Conservation (phyloP, 2,113 vertebrate species). For the Promerops cafer region DNA sequence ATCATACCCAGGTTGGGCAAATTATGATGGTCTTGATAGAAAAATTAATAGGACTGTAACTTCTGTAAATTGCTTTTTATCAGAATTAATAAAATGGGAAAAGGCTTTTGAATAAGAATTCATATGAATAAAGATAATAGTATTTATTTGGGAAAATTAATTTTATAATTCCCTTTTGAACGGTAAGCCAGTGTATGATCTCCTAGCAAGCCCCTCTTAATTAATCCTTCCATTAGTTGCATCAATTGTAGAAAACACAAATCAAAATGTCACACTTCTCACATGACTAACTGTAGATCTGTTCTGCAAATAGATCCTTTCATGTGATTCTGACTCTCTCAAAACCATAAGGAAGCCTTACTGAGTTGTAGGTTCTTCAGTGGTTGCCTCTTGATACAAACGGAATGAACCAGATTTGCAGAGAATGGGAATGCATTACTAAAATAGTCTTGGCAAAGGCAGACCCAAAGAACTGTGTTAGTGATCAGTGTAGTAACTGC, state of each 20-base stretch:
- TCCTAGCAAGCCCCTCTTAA: neutral
- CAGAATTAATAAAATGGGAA: neutral
- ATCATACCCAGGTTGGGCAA: neutral
- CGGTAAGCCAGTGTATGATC: neutral
- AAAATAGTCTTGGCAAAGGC: neutral
- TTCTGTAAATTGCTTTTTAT: neutral
- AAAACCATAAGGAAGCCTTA: neutral
- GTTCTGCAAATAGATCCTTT: neutral
- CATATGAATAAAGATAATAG: neutral
- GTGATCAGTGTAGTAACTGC: neutral
- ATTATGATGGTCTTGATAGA: neutral
- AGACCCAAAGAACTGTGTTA: neutral
- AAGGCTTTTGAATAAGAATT: neutral
- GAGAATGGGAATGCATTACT: neutral
- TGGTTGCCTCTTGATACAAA: neutral
- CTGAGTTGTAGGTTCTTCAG: neutral
- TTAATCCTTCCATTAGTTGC: neutral
- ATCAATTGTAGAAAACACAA: neutral
- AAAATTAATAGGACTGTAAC: neutral
- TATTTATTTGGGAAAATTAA: neutral
- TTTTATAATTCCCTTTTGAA: neutral
- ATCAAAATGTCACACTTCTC: neutral
- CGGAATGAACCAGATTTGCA: neutral
- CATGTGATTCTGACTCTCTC: neutral
- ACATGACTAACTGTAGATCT: neutral